Evolutionary conservation across 2,797 vertebrate genomes (phyloP).

Genomic region (Loris lydekkerianus): DNA sequence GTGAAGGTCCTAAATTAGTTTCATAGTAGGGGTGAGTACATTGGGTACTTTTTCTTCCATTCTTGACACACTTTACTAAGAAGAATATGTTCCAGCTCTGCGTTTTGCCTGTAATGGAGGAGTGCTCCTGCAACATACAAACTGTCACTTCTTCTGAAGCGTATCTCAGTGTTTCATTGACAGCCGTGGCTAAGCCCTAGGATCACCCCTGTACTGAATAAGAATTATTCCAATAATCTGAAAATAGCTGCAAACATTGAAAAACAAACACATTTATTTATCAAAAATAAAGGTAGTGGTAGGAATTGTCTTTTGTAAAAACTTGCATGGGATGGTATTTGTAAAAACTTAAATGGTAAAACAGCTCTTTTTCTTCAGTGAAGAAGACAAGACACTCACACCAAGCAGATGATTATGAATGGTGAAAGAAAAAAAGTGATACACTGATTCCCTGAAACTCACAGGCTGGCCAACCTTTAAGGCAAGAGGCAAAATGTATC

Average conservation of each 20-base stretch:
- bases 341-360: background rate
- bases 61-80: too few relatives aligned
- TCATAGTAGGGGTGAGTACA: too few relatives aligned
- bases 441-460: background rate
- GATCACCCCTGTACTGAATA: background rate
- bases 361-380: background rate
- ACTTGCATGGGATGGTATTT: background rate
- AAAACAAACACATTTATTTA: background rate
- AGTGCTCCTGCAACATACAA: conserved; percentile 25
- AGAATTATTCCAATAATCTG: conserved; percentile 42
- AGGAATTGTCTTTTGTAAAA: background rate
- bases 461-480: background rate
- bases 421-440: background rate
- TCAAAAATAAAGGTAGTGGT: background rate
- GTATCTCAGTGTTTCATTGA: conserved; percentile 46
- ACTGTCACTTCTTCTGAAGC: conserved; percentile 56
- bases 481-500: background rate
- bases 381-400: background rate
- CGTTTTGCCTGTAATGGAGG: conserved; percentile 70
- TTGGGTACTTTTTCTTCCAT: too few relatives aligned
- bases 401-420: background rate
- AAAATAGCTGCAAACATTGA: conserved; percentile 33
- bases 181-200: background rate
- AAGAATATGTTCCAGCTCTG: background rate
- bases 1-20: too few relatives aligned